A percentile compares a stretch with the other conserved stretches of the same genome.
These are phyloP conservation scores for Cheilosia variabilis DNA, from an alignment of 2,888 invertebrate species.

Conservation along the genomic window DNA sequence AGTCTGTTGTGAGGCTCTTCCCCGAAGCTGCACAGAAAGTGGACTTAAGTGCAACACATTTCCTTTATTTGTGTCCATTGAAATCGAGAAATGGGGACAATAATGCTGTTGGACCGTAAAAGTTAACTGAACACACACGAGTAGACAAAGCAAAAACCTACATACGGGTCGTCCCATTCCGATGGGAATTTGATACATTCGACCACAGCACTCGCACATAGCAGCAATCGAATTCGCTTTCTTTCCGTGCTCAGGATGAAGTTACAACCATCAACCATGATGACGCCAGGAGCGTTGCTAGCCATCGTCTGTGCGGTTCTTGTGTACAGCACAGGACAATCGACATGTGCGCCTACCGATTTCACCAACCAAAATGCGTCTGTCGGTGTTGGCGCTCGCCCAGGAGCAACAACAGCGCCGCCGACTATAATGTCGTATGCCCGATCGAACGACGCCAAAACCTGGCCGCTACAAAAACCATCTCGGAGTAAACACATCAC, in stretches of 20 bases:
- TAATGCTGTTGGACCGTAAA: constrained; percentile 66
- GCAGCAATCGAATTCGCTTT: constrained; percentile 16
- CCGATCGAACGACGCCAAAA: constrained; percentile 42
- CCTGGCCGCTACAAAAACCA: constrained; percentile 56
- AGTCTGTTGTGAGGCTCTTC: constrained; percentile 45
- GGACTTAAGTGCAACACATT: constrained; percentile 74
- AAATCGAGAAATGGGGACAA: constrained; percentile 71
- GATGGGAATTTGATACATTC: constrained; percentile 66
- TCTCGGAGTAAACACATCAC: constrained; percentile 63
- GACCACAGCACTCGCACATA: constrained; percentile 18
- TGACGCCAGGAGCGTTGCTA: constrained; percentile 51
- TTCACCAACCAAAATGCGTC: constrained; percentile 28
- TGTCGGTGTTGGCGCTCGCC: constrained; percentile 33
- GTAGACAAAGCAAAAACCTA: constrained; percentile 17
- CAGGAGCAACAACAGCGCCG: constrained; percentile 41
- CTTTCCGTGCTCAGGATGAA: constrained; percentile 31
- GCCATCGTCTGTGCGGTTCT: constrained; percentile 43
- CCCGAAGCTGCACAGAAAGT: constrained; percentile 59
- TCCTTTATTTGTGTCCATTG: constrained; percentile 68
- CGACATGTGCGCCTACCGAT: constrained; percentile 55
- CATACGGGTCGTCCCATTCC: constrained; percentile 29
- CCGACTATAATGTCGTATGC: background rate
- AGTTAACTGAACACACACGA: constrained; percentile 62
- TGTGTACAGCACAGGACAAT: constrained; percentile 24
- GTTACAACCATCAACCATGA: constrained; percentile 43